A percentile compares a stretch with the other conserved stretches of the same genome.
Evolutionary conservation across 2,888 invertebrate species (phyloP).

Genomic region (Caenorhabditis zanzibari): DNA sequence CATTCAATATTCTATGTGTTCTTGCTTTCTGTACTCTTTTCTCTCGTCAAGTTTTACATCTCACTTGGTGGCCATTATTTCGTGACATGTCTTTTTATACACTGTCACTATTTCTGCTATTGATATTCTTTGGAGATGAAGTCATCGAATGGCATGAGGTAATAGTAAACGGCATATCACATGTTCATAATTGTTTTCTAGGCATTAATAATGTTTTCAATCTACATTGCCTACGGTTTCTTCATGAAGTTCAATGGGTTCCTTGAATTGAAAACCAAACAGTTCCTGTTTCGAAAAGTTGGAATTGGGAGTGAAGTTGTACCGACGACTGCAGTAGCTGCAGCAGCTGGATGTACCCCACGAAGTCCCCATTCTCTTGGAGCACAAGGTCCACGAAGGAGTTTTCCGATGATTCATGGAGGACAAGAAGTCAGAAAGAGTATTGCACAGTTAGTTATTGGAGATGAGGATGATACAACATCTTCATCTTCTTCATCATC

Average conservation of each 20-base stretch:
- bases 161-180: neutral
- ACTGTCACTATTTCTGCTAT: slow-evolving; percentile 75
- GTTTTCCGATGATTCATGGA: slow-evolving; percentile 70
- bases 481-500: slow-evolving; percentile 31
- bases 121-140: slow-evolving; percentile 78
- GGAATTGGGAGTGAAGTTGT: slow-evolving; percentile 61
- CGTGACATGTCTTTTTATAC: slow-evolving; percentile 81
- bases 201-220: slow-evolving; percentile 76
- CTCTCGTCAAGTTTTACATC: slow-evolving; percentile 76
- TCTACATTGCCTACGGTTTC: slow-evolving; percentile 80
- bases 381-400: slow-evolving; percentile 62
- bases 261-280: slow-evolving; percentile 74
- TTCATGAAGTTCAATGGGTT: slow-evolving; percentile 82
- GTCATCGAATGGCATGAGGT: slow-evolving; percentile 77
- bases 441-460: slow-evolving; percentile 71
- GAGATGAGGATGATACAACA: slow-evolving; percentile 60
- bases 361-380: slow-evolving; percentile 51
- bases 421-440: slow-evolving; percentile 69
- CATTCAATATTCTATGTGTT: slow-evolving; percentile 82
- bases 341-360: slow-evolving; percentile 45
- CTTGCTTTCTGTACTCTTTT: slow-evolving; percentile 82
- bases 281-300: slow-evolving; percentile 52
- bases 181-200: slow-evolving; percentile 19
- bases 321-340: slow-evolving; percentile 6
- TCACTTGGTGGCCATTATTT: slow-evolving; percentile 82